Evolutionary conservation across 2,113 vertebrate genomes (phyloP).

Genomic region (Neogale vison): DNA sequence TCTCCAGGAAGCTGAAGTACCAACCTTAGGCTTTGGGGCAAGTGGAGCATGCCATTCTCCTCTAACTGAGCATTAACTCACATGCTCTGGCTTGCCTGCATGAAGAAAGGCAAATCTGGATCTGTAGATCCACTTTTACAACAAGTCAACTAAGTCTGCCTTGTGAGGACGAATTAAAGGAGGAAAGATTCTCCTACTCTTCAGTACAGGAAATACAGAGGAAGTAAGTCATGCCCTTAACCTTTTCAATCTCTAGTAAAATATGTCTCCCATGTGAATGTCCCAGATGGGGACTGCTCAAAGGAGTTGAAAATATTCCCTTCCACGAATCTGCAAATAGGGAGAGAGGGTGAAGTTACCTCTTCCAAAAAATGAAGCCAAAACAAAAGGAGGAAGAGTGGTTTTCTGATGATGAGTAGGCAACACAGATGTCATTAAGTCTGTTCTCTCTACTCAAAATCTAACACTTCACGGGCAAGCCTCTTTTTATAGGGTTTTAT

Average conservation of each 20-base stretch:
- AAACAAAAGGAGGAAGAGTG: background rate
- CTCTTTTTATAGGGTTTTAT: background rate
- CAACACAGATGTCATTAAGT: background rate
- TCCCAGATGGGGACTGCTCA: background rate
- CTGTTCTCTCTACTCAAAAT: background rate
- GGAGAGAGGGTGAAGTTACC: background rate
- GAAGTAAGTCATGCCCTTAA: conserved; percentile 9
- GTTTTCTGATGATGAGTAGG: background rate
- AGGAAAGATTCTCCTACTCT: background rate
- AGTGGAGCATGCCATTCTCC: background rate
- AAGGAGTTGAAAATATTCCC: background rate
- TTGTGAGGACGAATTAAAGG: background rate
- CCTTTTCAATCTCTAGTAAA: conserved; percentile 34
- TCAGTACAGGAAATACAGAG: background rate
- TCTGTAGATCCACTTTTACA: background rate
- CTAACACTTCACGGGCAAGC: background rate
- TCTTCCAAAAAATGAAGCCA: background rate
- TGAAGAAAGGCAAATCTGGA: background rate
- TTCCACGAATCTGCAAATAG: background rate
- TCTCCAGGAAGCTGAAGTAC: background rate
- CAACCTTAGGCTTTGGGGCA: background rate
- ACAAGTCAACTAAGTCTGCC: background rate
- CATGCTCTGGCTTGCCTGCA: background rate
- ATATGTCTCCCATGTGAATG: background rate
- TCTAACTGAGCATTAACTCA: background rate